Percentiles rank a stretch among this genome's conserved stretches.
Evolutionary conservation across 2,888 invertebrate genomes (phyloP).

Genomic region (Xestia rhomboidea): DNA sequence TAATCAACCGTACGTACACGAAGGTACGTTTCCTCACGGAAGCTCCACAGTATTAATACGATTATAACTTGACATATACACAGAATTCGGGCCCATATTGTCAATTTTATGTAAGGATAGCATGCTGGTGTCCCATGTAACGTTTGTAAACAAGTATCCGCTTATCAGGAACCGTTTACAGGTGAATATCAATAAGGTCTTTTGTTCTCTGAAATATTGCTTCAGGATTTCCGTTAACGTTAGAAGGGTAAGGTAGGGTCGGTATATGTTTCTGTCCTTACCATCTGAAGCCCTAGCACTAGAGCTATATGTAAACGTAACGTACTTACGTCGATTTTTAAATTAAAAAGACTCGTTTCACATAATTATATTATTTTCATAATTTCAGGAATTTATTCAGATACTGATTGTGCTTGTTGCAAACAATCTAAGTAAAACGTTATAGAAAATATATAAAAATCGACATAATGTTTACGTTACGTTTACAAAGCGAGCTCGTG

Average conservation of each 20-base stretch:
- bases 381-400: background rate
- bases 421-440: background rate
- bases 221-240: constrained; percentile 30
- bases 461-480: background rate
- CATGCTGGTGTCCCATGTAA: constrained; percentile 48
- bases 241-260: constrained; percentile 1
- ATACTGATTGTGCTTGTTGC: background rate
- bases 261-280: background rate
- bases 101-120: constrained; percentile 56
- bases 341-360: background rate
- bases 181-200: constrained; percentile 55
- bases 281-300: background rate
- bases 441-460: background rate
- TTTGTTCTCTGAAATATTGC: constrained; percentile 51
- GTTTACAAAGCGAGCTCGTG: too few species aligned
- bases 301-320: background rate
- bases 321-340: background rate
- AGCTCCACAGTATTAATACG: constrained; percentile 53
- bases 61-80: constrained; percentile 55
- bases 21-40: constrained; percentile 53
- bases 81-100: constrained; percentile 49
- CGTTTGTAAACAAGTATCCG: constrained; percentile 50
- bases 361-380: background rate
- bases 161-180: constrained; percentile 30
- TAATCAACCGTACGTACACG: constrained; percentile 47